phyloP scores from a whole-genome alignment of 2,113 vertebrate genomes.

The Equus quagga region DNA sequence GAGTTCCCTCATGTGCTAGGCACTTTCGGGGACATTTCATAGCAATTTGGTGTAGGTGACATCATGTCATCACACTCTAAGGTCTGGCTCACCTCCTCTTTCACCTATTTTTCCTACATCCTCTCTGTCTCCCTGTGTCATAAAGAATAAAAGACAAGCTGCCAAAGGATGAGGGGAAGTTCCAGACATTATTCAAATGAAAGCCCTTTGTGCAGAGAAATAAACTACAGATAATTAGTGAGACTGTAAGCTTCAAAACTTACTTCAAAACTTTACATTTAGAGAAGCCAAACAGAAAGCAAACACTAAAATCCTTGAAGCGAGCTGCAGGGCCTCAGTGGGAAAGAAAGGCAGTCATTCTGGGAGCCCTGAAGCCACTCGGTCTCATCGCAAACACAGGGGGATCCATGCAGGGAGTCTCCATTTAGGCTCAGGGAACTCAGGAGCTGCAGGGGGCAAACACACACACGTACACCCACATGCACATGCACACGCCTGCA shows the following conservation, averaged over 20 bases:
- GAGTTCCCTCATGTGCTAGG: background rate
- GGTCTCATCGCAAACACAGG: background rate
- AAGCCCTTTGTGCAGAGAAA: background rate
- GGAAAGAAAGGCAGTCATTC: conserved; percentile 39
- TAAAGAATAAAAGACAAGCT: conserved; percentile 17
- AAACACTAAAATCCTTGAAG: conserved; percentile 70
- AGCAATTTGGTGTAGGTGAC: background rate
- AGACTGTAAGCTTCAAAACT: conserved; percentile 38
- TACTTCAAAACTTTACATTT: conserved; percentile 30
- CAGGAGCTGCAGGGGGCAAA: accelerated
- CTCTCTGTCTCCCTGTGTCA: background rate
- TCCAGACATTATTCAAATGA: background rate
- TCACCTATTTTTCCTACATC: background rate
- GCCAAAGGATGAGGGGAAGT: background rate
- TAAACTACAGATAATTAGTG: background rate
- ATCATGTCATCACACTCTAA: background rate
- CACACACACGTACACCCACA: too few relatives aligned
- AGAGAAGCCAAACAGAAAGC: conserved; percentile 33
- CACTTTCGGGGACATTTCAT: background rate
- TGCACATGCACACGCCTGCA: too few relatives aligned
- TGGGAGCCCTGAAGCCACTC: background rate
- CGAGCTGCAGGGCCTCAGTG: conserved; percentile 64
- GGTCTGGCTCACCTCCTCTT: background rate
- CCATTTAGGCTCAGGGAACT: background rate
- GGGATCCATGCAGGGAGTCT: background rate